Conservation (phyloP, 1,140 invertebrate species). For the Sycophila sp. region DNA sequence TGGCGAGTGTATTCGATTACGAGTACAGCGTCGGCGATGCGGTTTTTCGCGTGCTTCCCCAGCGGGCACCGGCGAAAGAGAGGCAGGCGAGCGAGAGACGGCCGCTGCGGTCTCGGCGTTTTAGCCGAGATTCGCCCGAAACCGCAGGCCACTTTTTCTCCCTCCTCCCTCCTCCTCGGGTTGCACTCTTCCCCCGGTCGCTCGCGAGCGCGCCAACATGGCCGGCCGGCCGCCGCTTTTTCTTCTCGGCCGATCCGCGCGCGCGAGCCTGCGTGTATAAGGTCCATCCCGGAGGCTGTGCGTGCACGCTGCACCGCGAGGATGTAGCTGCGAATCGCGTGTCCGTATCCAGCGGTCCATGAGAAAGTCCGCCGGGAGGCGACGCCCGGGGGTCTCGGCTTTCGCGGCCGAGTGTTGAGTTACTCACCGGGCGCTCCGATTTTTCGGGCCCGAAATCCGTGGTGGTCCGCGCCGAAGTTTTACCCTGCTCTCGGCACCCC, state of each 20-base stretch:
- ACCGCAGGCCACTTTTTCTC: slow-evolving; percentile 49
- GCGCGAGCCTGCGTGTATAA: no score
- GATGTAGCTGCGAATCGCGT: no score
- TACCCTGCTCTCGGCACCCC: no score
- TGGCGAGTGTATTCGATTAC: slow-evolving; percentile 6
- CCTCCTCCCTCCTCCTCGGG: neutral
- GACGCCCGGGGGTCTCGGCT: slow-evolving; percentile 31
- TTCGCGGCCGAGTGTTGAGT: slow-evolving; percentile 54
- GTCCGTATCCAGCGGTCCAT: no score
- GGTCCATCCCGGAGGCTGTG: no score
- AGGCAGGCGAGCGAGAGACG: slow-evolving; percentile 29
- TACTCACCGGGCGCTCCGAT: slow-evolving; percentile 47
- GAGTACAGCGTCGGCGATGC: slow-evolving; percentile 1
- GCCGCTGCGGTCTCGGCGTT: slow-evolving; percentile 57
- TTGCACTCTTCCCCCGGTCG: neutral
- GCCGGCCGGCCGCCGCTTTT: no score
- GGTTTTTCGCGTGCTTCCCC: neutral
- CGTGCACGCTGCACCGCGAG: no score
- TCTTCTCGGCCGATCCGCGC: no score
- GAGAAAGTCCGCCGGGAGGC: neutral
- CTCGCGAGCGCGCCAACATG: no score
- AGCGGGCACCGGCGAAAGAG: no score
- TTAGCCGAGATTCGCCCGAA: slow-evolving; percentile 61
- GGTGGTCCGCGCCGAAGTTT: slow-evolving; percentile 5
- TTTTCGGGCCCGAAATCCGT: slow-evolving; percentile 22